Evolutionary conservation across 2,888 invertebrate species (phyloP).

Genomic region (Scaptomyza tumidula): DNA sequence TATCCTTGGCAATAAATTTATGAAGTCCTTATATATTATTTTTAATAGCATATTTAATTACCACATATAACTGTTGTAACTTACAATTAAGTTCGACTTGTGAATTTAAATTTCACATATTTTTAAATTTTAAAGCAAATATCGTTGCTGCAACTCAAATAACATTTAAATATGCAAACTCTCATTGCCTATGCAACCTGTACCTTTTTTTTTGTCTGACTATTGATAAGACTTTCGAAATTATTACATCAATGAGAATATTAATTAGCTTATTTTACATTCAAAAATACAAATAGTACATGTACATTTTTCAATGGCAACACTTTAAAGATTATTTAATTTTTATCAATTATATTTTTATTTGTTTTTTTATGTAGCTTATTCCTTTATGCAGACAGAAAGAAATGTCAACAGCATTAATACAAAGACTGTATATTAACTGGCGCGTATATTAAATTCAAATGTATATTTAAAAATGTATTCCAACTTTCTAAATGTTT

Average conservation of each 20-base stretch:
- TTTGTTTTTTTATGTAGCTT: not conserved
- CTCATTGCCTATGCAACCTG: conserved; percentile 33
- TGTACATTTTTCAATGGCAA: conserved; percentile 40
- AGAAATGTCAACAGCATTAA: conserved; percentile 1
- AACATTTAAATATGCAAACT: conserved; percentile 48
- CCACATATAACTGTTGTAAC: not conserved
- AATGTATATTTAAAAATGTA: conserved; percentile 2
- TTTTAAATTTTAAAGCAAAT: conserved; percentile 29
- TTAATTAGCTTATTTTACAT: conserved; percentile 50
- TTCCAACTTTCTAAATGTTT: conserved; percentile 6
- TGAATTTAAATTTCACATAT: conserved; percentile 34
- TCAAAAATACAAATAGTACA: conserved; percentile 63
- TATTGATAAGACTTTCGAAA: conserved; percentile 36
- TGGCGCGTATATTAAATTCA: conserved; percentile 4
- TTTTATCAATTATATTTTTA: not conserved
- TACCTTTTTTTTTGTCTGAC: conserved; percentile 22
- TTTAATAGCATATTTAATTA: not conserved
- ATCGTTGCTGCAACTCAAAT: conserved; percentile 31
- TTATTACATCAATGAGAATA: conserved; percentile 38
- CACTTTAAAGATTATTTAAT: conserved; percentile 32
- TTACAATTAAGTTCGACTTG: conserved; percentile 8
- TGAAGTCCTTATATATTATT: not conserved
- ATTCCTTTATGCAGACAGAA: conserved; percentile 5
- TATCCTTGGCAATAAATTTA: not conserved
- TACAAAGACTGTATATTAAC: not conserved